Evolutionary conservation across 2,888 invertebrate genomes (phyloP), one percentile per base, ranked within the genome.

Genomic region (Adineta ricciae): DNA sequence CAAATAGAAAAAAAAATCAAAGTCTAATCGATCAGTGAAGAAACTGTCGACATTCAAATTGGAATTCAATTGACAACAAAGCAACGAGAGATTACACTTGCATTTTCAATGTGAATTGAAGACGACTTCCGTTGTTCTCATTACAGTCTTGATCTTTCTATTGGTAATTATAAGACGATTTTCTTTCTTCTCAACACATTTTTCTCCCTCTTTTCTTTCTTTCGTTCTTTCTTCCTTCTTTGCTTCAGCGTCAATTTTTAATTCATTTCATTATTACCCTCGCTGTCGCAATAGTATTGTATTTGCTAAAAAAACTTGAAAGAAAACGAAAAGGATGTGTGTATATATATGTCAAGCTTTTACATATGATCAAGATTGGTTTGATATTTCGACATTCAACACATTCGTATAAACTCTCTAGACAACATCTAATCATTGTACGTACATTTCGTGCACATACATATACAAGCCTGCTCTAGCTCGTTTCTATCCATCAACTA

Each of bases 341-440:
- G 14, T n/a, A 64, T 14, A 64, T 32, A 64, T 32, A n/a, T 24
- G 32, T 32, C 32, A 64, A 64, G 16, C 64, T 27, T 27, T 64
- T 64, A 32, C 27, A 32, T 64, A 32, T 64, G 64, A 64, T 46
- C 46, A 46, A 64, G 27, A 64, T 64, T 64, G 32, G 64, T 64
- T 64, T 64, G 64, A 64, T 64, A 64, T 64, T 64, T 64, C 64
- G 64, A 32, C 64, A 32, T 16, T 27, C 64, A 64, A 64, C 11
- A 64, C 64, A 14, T 32, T 27, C 56, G 16, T 64, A 64, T 64
- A 64, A 64, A n/a, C 64, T 64, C 14, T 14, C 11, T 64, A 64
- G 64, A 64, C 64, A 64, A 64, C 64, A 64, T 64, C 64, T 27
- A 64, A 32, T 64, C n/a, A 32, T 64, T 64, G 64, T 64, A 64